Percentiles rank a stretch among this genome's conserved stretches.
These are phyloP conservation scores for Lytechinus pictus DNA, from an alignment of 35 echinoderm and acorn worm species.

Conservation along the genomic window DNA sequence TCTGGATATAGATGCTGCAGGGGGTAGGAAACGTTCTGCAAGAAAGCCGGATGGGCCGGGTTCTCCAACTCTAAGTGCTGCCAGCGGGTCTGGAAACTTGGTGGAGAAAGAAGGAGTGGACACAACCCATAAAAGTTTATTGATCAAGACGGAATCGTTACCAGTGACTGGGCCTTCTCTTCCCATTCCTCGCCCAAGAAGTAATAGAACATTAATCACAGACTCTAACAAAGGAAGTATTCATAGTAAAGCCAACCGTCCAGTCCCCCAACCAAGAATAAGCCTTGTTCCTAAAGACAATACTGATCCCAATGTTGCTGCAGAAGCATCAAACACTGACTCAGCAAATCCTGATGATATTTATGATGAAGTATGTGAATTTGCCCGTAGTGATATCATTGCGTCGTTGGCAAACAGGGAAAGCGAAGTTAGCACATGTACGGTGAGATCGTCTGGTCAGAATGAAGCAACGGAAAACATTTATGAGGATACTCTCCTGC, in stretches of 20 bases:
- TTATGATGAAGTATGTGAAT: constrained; percentile 15
- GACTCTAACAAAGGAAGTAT: not conserved
- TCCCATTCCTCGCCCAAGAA: not conserved
- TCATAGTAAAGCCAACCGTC: not conserved
- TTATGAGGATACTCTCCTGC: constrained; percentile 38
- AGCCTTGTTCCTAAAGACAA: not conserved
- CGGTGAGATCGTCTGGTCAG: not conserved
- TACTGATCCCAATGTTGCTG: not conserved
- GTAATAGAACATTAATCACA: not conserved
- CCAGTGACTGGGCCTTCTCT: not conserved
- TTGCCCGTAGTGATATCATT: not conserved
- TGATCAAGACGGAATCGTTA: not conserved
- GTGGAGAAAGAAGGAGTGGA: not conserved
- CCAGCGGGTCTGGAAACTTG: not conserved
- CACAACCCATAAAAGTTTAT: not conserved
- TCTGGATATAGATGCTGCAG: not conserved
- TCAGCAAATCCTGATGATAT: constrained; percentile 8
- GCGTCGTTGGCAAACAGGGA: not conserved
- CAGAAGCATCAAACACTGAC: not conserved
- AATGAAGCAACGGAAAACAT: not conserved
- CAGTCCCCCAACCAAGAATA: not conserved
- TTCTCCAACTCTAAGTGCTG: constrained; percentile 14
- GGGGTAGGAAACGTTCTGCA: not conserved
- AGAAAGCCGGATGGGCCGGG: constrained; percentile 6
- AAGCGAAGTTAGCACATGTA: not conserved